Conservation (phyloP, 2,797 vertebrate species). For the Podargus strigoides region DNA sequence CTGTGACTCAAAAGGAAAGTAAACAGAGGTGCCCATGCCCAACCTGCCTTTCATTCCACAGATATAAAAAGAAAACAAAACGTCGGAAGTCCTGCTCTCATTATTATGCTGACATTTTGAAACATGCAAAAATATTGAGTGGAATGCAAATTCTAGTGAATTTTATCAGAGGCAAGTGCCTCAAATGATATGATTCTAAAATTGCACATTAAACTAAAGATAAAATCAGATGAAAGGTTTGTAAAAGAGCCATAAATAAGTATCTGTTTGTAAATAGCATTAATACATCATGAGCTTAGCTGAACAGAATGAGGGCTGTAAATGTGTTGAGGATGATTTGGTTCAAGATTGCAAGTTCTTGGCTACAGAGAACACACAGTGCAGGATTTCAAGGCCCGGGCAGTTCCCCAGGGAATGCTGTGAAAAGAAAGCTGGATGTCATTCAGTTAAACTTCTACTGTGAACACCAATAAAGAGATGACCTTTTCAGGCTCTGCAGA, state of each 20-base stretch:
- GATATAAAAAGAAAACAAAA: constrained; percentile 10
- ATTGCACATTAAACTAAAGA: background rate
- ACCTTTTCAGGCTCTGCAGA: background rate
- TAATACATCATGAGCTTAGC: background rate
- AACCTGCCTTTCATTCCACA: background rate
- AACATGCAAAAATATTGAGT: background rate
- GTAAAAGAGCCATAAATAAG: background rate
- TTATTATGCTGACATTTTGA: constrained; percentile 52
- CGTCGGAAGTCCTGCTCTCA: background rate
- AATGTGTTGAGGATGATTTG: background rate
- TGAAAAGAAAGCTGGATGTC: background rate
- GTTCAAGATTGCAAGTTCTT: constrained; percentile 31
- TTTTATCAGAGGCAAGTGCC: constrained; percentile 13
- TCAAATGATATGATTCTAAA: background rate
- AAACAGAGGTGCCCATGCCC: background rate
- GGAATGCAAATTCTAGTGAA: constrained; percentile 55
- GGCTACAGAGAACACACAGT: background rate
- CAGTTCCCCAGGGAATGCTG: background rate
- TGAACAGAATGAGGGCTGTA: background rate
- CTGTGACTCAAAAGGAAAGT: background rate
- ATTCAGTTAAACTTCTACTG: background rate
- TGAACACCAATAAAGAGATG: background rate
- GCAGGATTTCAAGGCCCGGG: background rate
- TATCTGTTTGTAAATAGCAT: background rate
- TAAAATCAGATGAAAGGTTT: background rate